Conservation (phyloP, 2,113 vertebrate species). For the Platysteira castanea region DNA sequence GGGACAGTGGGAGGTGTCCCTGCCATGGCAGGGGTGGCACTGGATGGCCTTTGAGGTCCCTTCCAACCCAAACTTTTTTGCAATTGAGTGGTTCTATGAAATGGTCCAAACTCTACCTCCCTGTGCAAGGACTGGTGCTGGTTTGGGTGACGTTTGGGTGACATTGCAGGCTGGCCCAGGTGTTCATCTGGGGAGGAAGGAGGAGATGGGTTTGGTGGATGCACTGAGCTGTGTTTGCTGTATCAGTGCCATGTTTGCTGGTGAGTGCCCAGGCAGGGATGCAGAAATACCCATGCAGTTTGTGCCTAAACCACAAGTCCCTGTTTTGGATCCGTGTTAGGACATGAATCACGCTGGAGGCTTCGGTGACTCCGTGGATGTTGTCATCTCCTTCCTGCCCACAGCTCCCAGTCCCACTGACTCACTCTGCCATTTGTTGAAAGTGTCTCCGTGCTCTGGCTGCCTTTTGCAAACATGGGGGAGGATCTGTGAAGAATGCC, state of each 20-base stretch:
- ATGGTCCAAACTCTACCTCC: not conserved
- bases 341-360: slow-evolving; percentile 6
- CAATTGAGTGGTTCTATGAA: not conserved
- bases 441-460: not conserved
- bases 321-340: not conserved
- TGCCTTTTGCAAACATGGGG: slow-evolving; percentile 12
- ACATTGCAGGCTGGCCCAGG: rapidly evolving
- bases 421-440: slow-evolving; percentile 44
- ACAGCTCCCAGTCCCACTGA: slow-evolving; percentile 29
- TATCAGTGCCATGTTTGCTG: not conserved
- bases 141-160: not conserved
- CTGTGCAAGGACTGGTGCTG: not conserved
- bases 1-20: not conserved
- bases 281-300: not conserved
- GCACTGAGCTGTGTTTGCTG: not conserved
- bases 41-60: rapidly evolving
- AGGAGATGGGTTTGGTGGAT: not conserved
- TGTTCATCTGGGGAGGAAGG: not conserved
- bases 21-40: not conserved
- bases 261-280: not conserved
- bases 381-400: slow-evolving; percentile 19
- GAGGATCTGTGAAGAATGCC: slow-evolving; percentile 36
- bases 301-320: not conserved
- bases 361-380: not conserved
- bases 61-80: not conserved